These are phyloP conservation scores for Thumatha senex DNA, from an alignment of 2,888 invertebrate species.

Conservation along the genomic window DNA sequence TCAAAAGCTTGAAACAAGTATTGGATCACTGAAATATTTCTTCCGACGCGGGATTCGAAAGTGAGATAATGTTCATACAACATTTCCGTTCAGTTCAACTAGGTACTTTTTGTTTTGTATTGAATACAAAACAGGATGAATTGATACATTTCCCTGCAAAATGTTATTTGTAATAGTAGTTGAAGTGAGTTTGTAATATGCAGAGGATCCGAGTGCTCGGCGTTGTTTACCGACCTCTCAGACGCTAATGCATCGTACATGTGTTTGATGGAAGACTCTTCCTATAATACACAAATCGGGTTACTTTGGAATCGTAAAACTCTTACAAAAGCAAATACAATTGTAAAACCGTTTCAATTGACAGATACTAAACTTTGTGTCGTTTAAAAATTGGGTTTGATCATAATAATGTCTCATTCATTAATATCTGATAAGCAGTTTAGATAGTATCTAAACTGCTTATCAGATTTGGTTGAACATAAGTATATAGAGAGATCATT, in stretches of 20 bases:
- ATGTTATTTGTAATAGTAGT: not conserved
- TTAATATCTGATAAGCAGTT: no score
- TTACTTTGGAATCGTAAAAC: not conserved
- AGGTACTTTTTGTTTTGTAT: no score
- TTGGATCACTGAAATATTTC: no score
- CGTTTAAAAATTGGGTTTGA: not conserved
- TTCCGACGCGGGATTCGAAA: no score
- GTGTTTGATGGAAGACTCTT: constrained; percentile 17
- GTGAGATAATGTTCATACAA: no score
- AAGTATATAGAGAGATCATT: no score
- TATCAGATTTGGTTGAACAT: no score
- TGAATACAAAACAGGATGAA: no score
- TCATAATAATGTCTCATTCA: not conserved
- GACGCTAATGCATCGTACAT: constrained; percentile 21
- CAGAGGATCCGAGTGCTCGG: constrained; percentile 10
- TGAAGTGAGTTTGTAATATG: not conserved
- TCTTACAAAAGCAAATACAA: no score
- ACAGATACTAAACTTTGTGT: not conserved
- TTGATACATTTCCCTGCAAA: not conserved
- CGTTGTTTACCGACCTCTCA: constrained; percentile 28
- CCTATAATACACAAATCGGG: not conserved
- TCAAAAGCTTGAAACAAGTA: no score
- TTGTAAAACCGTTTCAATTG: not conserved
- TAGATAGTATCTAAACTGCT: no score
- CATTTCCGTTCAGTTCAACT: no score